phyloP scores from a whole-genome alignment of 1,140 invertebrate species.

The Probaryconus sp. region DNA sequence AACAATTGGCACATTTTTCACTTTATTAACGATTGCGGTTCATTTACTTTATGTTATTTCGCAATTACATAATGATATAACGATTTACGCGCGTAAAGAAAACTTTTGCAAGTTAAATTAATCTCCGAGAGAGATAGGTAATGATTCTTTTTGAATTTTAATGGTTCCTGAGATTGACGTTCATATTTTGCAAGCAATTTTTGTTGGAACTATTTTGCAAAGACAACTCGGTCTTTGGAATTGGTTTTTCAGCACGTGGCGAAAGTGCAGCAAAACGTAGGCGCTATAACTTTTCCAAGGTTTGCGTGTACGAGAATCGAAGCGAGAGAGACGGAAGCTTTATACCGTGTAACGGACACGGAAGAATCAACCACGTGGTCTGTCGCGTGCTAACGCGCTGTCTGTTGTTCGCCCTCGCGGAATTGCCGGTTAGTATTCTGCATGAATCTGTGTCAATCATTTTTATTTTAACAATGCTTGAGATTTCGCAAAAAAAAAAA shows the following conservation, averaged over 20 bases:
- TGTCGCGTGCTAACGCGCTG: constrained; percentile 11
- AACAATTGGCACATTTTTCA: no score
- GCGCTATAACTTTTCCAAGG: constrained; percentile 27
- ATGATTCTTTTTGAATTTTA: no score
- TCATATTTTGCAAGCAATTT: no score
- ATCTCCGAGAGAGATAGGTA: no score
- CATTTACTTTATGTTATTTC: no score
- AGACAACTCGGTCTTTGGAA: constrained; percentile 10
- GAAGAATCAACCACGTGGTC: constrained; percentile 28
- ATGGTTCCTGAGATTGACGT: no score
- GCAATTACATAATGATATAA: no score
- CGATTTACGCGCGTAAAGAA: no score
- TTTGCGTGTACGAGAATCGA: constrained; percentile 20
- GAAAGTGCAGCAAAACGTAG: constrained; percentile 19
- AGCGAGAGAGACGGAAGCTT: constrained; percentile 23
- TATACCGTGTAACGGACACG: constrained; percentile 17
- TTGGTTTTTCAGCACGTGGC: constrained; percentile 21
- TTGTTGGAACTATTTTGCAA: not conserved
- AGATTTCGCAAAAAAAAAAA: no score
- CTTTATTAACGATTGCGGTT: no score
- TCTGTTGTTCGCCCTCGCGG: constrained; percentile 1
- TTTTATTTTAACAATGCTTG: no score
- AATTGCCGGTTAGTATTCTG: constrained; percentile 14
- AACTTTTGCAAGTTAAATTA: no score
- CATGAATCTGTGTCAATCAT: not conserved